Percentiles rank a stretch among this genome's conserved stretches.
phyloP scores from a whole-genome alignment of 2,797 vertebrate genomes.

The Eulemur rubriventer region DNA sequence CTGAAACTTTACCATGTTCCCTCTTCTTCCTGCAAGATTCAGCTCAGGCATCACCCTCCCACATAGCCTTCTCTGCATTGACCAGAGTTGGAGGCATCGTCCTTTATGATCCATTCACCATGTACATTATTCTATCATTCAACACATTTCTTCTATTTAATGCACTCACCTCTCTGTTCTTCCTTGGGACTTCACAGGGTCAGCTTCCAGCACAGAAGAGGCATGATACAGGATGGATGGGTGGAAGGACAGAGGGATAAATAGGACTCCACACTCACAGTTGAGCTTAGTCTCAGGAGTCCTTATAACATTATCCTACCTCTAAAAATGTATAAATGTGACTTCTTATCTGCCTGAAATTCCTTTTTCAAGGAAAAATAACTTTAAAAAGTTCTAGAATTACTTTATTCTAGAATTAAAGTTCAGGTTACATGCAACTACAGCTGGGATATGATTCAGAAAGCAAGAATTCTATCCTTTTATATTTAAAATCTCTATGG shows the following conservation, averaged over 20 bases:
- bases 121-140: background rate
- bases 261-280: too few relatives aligned
- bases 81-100: background rate
- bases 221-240: background rate
- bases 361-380: background rate
- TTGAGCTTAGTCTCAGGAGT: background rate
- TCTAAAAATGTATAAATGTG: background rate
- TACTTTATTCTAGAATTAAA: constrained; percentile 9
- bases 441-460: background rate
- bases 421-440: background rate
- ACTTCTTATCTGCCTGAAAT: background rate
- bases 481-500: background rate
- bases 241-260: background rate
- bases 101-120: background rate
- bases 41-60: background rate
- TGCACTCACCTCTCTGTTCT: background rate
- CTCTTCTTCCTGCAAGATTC: background rate
- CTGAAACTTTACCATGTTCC: background rate
- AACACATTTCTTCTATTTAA: background rate
- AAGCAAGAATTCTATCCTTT: background rate
- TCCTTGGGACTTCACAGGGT: background rate
- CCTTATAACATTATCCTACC: background rate
- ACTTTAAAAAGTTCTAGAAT: background rate
- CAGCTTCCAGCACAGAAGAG: background rate
- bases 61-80: background rate